phyloP scores from a whole-genome alignment of 2,888 invertebrate genomes.

The Lepidonotus clava region DNA sequence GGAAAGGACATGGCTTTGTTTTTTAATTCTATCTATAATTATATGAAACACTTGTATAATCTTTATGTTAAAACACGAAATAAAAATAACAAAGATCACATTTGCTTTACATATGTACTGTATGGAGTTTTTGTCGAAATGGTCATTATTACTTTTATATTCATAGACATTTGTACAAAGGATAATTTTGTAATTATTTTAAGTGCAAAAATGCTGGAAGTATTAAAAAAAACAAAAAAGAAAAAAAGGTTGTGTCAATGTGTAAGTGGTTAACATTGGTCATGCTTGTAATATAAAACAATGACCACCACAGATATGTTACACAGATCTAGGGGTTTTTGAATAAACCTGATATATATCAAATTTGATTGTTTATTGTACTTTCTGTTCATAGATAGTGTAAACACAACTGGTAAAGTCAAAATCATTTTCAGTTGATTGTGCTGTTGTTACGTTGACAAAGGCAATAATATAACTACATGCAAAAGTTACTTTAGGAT shows the following conservation, averaged over 20 bases:
- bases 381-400: too few species aligned
- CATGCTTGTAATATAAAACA: neutral
- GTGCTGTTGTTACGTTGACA: too few species aligned
- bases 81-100: neutral
- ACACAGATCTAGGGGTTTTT: conserved; percentile 30
- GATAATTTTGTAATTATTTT: conserved; percentile 46
- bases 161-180: conserved; percentile 47
- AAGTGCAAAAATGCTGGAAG: conserved; percentile 44
- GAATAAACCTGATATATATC: conserved; percentile 33
- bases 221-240: neutral
- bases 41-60: conserved; percentile 29
- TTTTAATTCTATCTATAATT: conserved; percentile 43
- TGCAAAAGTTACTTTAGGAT: too few species aligned
- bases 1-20: conserved; percentile 26
- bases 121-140: conserved; percentile 22
- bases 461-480: too few species aligned
- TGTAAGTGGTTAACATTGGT: conserved; percentile 20
- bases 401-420: too few species aligned
- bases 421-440: too few species aligned
- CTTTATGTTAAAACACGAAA: conserved; percentile 7
- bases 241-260: conserved; percentile 18
- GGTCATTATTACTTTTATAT: conserved; percentile 48
- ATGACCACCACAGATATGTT: conserved; percentile 1
- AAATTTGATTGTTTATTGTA: neutral
- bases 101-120: conserved; percentile 35